These are phyloP conservation scores for Ochotona curzoniae DNA, from an alignment of 2,113 vertebrate species.

Conservation along the genomic window DNA sequence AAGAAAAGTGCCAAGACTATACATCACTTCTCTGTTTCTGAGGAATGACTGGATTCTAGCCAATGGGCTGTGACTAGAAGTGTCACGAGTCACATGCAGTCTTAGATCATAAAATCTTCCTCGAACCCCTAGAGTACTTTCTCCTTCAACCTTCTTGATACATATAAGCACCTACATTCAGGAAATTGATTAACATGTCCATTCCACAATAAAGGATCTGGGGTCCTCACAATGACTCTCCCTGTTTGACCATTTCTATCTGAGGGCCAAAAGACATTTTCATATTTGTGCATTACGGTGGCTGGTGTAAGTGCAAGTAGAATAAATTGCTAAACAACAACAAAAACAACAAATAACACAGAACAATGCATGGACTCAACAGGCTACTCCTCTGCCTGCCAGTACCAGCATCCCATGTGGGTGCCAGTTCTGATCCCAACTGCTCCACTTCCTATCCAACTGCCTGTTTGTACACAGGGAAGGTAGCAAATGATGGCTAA, in stretches of 20 bases:
- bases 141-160: background rate
- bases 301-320: background rate
- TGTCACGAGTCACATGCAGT: background rate
- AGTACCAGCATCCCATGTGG: too few species aligned
- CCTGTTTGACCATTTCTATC: background rate
- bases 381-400: too few species aligned
- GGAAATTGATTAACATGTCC: background rate
- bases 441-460: too few species aligned
- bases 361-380: too few species aligned
- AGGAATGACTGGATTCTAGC: background rate
- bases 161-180: background rate
- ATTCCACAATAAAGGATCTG: background rate
- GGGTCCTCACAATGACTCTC: background rate
- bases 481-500: too few species aligned
- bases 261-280: background rate
- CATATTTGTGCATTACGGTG: background rate
- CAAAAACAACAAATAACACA: background rate
- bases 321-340: background rate
- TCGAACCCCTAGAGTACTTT: background rate
- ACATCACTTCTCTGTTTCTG: background rate
- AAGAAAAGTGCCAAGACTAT: background rate
- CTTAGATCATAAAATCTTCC: background rate
- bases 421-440: too few species aligned
- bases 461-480: too few species aligned
- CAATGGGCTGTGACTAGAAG: background rate